Evolutionary conservation across 1,140 invertebrate species (phyloP).

Genomic region (Diploscapter pachys): DNA sequence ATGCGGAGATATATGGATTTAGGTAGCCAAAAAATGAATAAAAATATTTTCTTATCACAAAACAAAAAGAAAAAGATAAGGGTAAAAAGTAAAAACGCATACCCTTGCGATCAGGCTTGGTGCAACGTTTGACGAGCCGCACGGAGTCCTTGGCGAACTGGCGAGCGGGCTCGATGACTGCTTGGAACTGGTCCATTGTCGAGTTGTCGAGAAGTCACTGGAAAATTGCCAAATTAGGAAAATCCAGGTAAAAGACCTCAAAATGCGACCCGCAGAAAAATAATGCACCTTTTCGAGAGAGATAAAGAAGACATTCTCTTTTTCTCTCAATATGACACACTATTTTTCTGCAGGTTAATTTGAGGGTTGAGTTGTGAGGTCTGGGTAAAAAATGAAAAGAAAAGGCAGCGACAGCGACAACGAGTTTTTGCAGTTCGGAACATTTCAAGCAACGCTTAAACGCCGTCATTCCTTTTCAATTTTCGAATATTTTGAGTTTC

Average conservation of each 20-base stretch:
- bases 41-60: not conserved
- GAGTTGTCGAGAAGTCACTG: not conserved
- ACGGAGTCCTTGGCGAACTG: conserved; percentile 94
- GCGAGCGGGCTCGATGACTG: conserved; percentile 86
- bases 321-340: no score
- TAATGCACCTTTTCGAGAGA: not conserved
- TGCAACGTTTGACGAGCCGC: conserved; percentile 93
- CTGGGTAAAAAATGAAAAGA: not conserved
- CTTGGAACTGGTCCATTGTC: conserved; percentile 91
- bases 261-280: not conserved
- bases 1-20: no score
- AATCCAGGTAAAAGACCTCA: not conserved
- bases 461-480: no score
- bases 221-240: not conserved
- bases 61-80: conserved; percentile 1
- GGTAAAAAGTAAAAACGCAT: conserved; percentile 17
- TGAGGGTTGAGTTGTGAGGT: not conserved
- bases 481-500: no score
- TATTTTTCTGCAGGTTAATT: not conserved
- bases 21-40: no score
- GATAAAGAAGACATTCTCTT: not conserved
- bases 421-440: conserved; percentile 6
- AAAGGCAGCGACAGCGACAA: not conserved
- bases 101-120: conserved; percentile 98
- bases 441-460: not conserved